phyloP scores from a whole-genome alignment of 1,140 invertebrate genomes.

The Brachionus asplanchnoidis region DNA sequence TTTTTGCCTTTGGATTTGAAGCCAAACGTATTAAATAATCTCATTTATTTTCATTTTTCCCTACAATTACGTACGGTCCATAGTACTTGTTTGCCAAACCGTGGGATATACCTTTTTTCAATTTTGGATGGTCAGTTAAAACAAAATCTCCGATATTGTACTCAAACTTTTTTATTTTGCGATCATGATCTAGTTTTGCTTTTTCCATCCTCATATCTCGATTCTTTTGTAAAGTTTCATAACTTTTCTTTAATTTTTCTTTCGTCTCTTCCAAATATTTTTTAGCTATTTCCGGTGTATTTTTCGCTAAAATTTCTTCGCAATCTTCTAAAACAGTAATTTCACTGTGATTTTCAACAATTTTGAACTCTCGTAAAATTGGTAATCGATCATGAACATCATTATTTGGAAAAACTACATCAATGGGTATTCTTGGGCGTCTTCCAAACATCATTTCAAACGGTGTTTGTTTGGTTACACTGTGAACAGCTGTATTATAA shows the following conservation, averaged over 20 bases:
- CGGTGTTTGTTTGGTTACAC: no score
- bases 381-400: neutral
- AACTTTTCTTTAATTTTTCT: neutral
- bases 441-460: neutral
- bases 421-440: neutral
- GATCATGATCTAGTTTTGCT: no score
- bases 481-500: no score
- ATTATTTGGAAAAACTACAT: neutral
- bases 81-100: no score
- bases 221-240: neutral
- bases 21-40: no score
- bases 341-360: neutral
- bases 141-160: no score
- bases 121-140: no score
- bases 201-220: neutral
- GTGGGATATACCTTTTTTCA: no score
- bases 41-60: no score
- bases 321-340: neutral
- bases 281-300: neutral
- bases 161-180: no score
- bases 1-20: no score
- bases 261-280: neutral
- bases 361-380: conserved; percentile 2
- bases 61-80: no score
- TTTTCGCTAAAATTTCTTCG: neutral